A percentile compares a stretch with the other conserved stretches of the same genome.
These are phyloP conservation scores for Argyrosomus japonicus DNA, from an alignment of 2,113 vertebrate genomes.

Conservation along the genomic window DNA sequence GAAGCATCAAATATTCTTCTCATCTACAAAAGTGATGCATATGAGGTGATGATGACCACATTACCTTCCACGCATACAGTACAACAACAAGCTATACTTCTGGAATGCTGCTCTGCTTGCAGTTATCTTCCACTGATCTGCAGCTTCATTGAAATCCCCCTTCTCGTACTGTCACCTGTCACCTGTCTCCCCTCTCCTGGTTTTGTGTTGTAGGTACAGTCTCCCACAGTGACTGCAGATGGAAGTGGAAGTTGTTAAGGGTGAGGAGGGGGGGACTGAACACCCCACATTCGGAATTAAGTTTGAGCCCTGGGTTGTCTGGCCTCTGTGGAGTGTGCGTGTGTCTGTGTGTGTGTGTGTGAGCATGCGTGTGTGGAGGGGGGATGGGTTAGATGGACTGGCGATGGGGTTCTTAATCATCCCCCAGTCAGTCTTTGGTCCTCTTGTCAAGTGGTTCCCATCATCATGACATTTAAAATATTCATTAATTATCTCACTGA, in stretches of 20 bases:
- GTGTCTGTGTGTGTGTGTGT: constrained; percentile 38
- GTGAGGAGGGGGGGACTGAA: constrained; percentile 55
- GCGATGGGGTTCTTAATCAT: constrained; percentile 83
- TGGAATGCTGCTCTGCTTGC: constrained; percentile 8
- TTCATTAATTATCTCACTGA: constrained; percentile 88
- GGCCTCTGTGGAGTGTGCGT: constrained; percentile 71
- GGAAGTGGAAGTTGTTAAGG: constrained; percentile 76
- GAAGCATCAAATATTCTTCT: too few species aligned
- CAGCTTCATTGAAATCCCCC: constrained; percentile 23
- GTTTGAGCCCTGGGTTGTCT: constrained; percentile 86
- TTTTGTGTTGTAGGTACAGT: constrained; percentile 63
- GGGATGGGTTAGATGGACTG: constrained; percentile 72
- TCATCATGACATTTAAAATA: constrained; percentile 91
- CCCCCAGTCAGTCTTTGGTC: constrained; percentile 79
- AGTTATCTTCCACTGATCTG: constrained; percentile 18
- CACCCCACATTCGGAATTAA: constrained; percentile 80
- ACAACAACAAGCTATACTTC: background rate
- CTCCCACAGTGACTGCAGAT: constrained; percentile 75
- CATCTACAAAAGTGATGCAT: background rate
- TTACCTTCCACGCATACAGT: background rate
- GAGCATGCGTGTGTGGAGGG: constrained; percentile 30
- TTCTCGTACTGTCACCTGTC: background rate
- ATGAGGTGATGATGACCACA: background rate
- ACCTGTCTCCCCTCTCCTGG: background rate
- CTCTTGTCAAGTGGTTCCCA: constrained; percentile 86